phyloP scores from a whole-genome alignment of 2,113 vertebrate genomes.

The Oncorhynchus clarkii region DNA sequence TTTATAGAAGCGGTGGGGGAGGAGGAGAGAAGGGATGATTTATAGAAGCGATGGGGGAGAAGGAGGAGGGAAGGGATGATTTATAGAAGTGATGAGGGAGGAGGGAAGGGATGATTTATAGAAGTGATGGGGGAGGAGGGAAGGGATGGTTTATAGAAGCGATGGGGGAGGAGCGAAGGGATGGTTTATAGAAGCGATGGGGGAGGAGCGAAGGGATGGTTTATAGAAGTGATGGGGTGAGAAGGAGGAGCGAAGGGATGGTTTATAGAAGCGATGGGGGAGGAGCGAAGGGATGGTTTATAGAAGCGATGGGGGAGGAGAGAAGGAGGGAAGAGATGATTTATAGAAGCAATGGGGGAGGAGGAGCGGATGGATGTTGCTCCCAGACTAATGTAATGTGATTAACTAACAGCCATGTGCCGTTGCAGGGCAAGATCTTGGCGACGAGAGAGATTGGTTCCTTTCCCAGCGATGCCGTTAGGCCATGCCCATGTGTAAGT shows the following conservation, averaged over 20 bases:
- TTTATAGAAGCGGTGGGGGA: too few species aligned
- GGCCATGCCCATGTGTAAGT: constrained; percentile 94
- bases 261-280: background rate
- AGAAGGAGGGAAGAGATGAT: constrained; percentile 30
- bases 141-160: background rate
- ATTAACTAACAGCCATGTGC: constrained; percentile 67
- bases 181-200: too few species aligned
- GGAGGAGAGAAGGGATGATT: too few species aligned
- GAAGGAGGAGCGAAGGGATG: too few species aligned
- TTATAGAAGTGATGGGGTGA: constrained; percentile 59
- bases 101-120: constrained; percentile 27
- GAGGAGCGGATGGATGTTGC: constrained; percentile 35
- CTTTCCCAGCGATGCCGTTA: constrained; percentile 91
- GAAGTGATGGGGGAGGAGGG: constrained; percentile 29
- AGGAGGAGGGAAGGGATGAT: too few species aligned
- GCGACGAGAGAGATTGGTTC: constrained; percentile 87
- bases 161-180: background rate
- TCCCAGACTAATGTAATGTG: constrained; percentile 59
- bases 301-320: constrained; percentile 34
- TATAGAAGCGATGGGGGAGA: too few species aligned
- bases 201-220: constrained; percentile 44
- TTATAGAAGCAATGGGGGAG: constrained; percentile 11
- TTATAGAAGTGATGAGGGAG: too few species aligned
- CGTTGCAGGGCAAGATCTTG: constrained; percentile 85
- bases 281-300: constrained; percentile 60